Evolutionary conservation across 2,888 invertebrate genomes (phyloP), one percentile per base, ranked within the genome.

Genomic region (Microctonus aethiopoides): DNA sequence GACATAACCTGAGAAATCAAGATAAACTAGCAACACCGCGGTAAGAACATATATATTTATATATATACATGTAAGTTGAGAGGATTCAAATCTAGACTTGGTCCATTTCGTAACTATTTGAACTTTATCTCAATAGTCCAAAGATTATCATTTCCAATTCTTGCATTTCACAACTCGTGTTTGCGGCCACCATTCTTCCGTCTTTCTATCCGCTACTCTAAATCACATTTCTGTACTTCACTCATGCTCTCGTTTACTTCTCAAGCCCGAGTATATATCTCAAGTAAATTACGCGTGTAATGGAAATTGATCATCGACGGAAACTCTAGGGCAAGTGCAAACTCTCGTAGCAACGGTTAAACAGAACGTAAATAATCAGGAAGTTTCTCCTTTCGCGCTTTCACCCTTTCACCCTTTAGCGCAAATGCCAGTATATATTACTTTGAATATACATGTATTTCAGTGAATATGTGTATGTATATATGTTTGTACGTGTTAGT

Each of bases 221-320:
- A 54, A 54, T 54, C 26, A n/a, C 26, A 3, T 13, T 29, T 24
- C 11, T 54, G 7, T 16, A 4, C 16, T 4, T 46, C 6, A 20
- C 7, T n/a, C 16, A 20, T 16, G 4, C 16, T 46, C 16, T 46
- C 16, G 6, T 6, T 7, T 7, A n/a, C 51, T 68, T 51, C 66
- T 66, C 67, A 67, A 51, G 41, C 29, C 60, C 71, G 64, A 11
- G 26, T 16, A 60, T 41, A 54, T 66, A 39, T 57, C 51, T 56
- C 32, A 29, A 67, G 24, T 67, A 69, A 75, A 75, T 74, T 75
- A 71, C 59, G 67, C 70, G 68, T 72, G 63, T 75, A 75, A 75
- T 74, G 71, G 72, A 75, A 74, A 75, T 75, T 75, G 74, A 75
- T 75, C 74, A 74, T 73, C 34, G 32, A 32, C 29, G 51, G 61